phyloP scores from a whole-genome alignment of 2,888 invertebrate species.

The Priocnemis perturbator region DNA sequence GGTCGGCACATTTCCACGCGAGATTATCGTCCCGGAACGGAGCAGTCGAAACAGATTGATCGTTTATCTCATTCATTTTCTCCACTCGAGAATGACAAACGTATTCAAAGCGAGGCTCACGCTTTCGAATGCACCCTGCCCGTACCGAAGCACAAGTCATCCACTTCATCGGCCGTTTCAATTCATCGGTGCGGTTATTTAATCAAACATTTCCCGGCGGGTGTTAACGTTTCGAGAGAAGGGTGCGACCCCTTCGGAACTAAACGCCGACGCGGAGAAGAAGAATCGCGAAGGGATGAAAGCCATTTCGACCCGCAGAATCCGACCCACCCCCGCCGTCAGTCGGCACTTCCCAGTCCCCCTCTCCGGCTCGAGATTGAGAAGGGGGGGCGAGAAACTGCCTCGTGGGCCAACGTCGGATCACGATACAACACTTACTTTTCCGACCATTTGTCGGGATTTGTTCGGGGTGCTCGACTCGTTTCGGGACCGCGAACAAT shows the following conservation, averaged over 20 bases:
- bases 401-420: constrained; percentile 60
- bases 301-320: constrained; percentile 65
- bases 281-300: constrained; percentile 40
- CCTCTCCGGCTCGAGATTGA: constrained; percentile 9
- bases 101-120: constrained; percentile 12
- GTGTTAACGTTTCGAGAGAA: constrained; percentile 38
- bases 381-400: constrained; percentile 29
- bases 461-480: constrained; percentile 27
- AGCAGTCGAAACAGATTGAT: too few relatives aligned
- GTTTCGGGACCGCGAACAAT: constrained; percentile 48
- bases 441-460: constrained; percentile 69
- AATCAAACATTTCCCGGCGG: constrained; percentile 69
- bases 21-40: too few relatives aligned
- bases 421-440: constrained; percentile 67
- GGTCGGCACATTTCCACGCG: too few relatives aligned
- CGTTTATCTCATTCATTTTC: constrained; percentile 6
- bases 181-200: constrained; percentile 75
- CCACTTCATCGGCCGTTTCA: constrained; percentile 73
- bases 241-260: constrained; percentile 57
- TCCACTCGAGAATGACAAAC: constrained; percentile 11
- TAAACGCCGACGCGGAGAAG: constrained; percentile 30
- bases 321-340: constrained; percentile 52
- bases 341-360: constrained; percentile 45
- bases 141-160: constrained; percentile 67
- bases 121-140: constrained; percentile 17